Evolutionary conservation across 2,888 invertebrate species (phyloP), one percentile per base, ranked within the genome.

Genomic region (Acleris cristana): DNA sequence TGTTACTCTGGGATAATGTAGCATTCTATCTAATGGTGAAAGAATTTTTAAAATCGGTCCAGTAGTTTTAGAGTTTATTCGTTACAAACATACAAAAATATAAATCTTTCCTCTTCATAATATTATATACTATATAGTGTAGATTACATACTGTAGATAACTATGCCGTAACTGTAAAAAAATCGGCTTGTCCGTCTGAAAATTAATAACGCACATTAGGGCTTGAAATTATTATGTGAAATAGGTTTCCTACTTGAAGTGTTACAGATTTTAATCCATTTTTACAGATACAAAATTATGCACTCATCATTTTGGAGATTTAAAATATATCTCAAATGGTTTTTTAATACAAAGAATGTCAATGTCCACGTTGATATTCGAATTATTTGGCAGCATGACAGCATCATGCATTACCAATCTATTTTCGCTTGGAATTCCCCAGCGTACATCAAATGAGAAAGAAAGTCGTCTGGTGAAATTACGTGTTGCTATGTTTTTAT

Each of bases 301-400:
- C 3, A 40, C 14, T 0, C 5, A 40, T 40, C 12, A n/a, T 19
- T 56, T 19, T 58, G 34, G 61, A 56, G 21, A 49, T 44, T 18
- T 19, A n/a, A n/a, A n/a, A 30, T 61, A 40, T 54, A 44, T 60
- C 34, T 53, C 21, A 21, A 45, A n/a, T 58, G 34, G 57, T 71
- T 65, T 60, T 59, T 62, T 73, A 72, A 70, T 74, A 61, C 52
- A 45, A 83, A 80, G 76, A 81, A 85, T 82, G 89, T 87, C 88
- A 89, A 88, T 84, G 90, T 79, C 88, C 89, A 89, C 83, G 73
- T 60, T 74, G 88, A 82, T 89, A 92, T 90, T 86, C 81, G 70
- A 86, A 89, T 85, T 86, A 90, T 91, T 91, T 91, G 91, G 91
- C 91, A 90, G 84, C 81, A 80, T 74, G 73, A 79, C 86, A 80